Evolutionary conservation across 1,140 invertebrate species (phyloP), one percentile per base, ranked within the genome.

Genomic region (Brachionus calyciflorus): DNA sequence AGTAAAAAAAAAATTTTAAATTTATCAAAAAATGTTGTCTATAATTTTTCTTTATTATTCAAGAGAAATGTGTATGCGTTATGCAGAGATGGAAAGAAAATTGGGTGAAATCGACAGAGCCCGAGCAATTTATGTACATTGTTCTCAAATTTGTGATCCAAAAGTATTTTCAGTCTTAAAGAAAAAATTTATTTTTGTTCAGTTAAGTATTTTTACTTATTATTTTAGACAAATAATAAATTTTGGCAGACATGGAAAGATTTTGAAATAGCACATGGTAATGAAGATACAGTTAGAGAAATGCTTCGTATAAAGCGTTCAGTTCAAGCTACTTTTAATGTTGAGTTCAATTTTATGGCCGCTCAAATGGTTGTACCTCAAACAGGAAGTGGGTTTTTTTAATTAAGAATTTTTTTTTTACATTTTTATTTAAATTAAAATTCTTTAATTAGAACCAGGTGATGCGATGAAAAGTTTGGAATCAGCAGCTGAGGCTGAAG

Each of bases 211-310:
- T 26, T 69, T 73, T 9, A 40, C 19, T 65, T 28, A 19, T 77
- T 78, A 65, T 78, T 76, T 79, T 82, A 90, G 89, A 91, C 94
- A 1, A 93, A 95, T 7, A 88, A 89, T 4, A 90, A 92, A 40
- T 99, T 99, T 82, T 99, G 97, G 97, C 91, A 94, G 82, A 92
- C 92, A 6, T 99, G 97, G 97, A 98, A 97, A 86, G 94, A 98
- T 80, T 99, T 99, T 88, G 97, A 99, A 88, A 92, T 97, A 41
- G 90, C 92, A 55, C 96, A 99, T 87, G 97, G 97, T n/a, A 99
- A 99, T 87, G 96, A 99, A 85, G 97, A 99, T 81, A 99, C 96
- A 0, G 94, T 99, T 89, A 87, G 95, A 60, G 97, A 99, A 88
- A 98, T 99, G 95, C 86, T 99, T 78, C 88, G 96, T 82, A 97